Base-by-base conservation (phyloP, 2,113 vertebrate species). In the Antigone vipio region DNA sequence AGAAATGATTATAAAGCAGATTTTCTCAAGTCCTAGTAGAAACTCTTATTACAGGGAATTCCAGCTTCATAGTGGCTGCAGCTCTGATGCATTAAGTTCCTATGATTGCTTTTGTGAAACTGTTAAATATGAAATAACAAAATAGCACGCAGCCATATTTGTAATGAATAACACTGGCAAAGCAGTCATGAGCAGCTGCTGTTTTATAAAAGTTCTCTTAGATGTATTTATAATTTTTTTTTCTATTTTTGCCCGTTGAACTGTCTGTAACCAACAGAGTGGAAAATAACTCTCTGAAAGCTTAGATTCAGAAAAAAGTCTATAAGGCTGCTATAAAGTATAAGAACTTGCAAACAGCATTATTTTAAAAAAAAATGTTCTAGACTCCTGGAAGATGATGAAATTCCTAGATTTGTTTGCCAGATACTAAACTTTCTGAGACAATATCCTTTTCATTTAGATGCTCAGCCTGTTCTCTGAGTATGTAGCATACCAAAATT, bases 221-320 rank as follows among this genome's bases (percentile, higher is more conserved):
- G 34, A 60, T 73, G 11, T 85, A 68, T 72, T 83, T 84, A 27
- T 58, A 82, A 10, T 75, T 58, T 91, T 88, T 67, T 92, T 92
- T 85, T 53, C 50, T 95, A 8, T 79, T 95, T 97, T 97, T 98
- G 63, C 80, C 81, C 20, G 5, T 96, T 49, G 87, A 96, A 92
- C 55, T 97, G 62, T 93, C 94, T 97, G 72, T 86, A 97, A 93
- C 96, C 96, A 97, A 69, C 84, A 93, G 96, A 97, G 94, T 95
- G 90, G 96, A 97, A 97, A 98, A 98, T 97, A 97, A 97, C 94
- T 94, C 71, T 96, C 93, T 95, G 92, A 97, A 97, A 97, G 73
- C 87, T 97, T 91, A 63, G 89, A 74, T 80, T 96, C 80, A 75
- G 96, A 88, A 85, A 62, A 67, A 38, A 78, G 91, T 84, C 74